Evolutionary conservation across 2,113 vertebrate genomes (phyloP).

Genomic region (Sylvia atricapilla): DNA sequence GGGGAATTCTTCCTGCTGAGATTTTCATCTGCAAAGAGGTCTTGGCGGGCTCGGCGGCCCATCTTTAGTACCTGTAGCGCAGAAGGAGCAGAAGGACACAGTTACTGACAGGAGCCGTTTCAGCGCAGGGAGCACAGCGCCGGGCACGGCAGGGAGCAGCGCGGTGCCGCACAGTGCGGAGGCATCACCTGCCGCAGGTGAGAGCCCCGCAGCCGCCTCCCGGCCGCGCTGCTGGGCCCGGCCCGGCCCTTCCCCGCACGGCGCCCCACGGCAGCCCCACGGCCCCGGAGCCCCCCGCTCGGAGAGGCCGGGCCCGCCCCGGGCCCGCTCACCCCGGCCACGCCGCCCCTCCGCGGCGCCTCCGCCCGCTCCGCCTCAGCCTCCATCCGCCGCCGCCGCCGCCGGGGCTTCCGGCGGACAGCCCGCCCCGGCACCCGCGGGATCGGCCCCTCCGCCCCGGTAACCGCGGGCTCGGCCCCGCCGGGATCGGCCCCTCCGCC

Average conservation of each 20-base stretch:
- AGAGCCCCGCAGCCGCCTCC: background rate
- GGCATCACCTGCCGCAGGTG: rapidly evolving
- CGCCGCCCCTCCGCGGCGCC: background rate
- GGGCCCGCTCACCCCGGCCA: background rate
- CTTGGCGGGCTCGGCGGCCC: slow-evolving; percentile 82
- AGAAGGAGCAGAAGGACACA: background rate
- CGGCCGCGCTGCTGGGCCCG: background rate
- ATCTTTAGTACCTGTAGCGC: slow-evolving; percentile 76
- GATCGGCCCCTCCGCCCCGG: background rate
- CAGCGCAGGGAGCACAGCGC: rapidly evolving
- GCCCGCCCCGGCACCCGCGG: background rate
- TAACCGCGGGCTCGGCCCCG: background rate
- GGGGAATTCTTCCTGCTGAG: slow-evolving; percentile 71
- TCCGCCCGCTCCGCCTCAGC: background rate
- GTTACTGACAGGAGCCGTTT: background rate
- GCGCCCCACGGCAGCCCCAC: too few species aligned
- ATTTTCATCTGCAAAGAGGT: slow-evolving; percentile 74
- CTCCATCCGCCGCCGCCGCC: background rate
- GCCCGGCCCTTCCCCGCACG: too few species aligned
- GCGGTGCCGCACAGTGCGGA: rapidly evolving
- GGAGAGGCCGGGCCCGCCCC: background rate
- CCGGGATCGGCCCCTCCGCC: background rate
- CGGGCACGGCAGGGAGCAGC: background rate
- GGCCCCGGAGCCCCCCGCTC: background rate
- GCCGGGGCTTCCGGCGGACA: slow-evolving; percentile 67